Evolutionary conservation across 2,113 vertebrate species (phyloP).

Genomic region (Sialia sialis): DNA sequence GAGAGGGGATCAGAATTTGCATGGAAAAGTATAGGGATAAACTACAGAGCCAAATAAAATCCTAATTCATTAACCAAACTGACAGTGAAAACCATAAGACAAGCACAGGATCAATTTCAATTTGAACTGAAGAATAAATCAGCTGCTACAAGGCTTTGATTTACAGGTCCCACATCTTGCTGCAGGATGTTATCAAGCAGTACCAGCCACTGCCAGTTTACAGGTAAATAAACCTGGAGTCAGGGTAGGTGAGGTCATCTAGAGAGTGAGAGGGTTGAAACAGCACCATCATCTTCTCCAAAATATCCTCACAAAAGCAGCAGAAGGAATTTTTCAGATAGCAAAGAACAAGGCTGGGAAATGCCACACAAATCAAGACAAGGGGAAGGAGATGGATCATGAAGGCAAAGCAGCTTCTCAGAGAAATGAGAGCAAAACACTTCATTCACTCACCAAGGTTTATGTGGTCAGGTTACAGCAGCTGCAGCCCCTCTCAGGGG

Average conservation of each 20-base stretch:
- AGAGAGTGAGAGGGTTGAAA: neutral
- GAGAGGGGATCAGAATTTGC: neutral
- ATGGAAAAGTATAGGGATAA: neutral
- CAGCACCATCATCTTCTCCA: neutral
- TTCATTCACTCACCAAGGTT: neutral
- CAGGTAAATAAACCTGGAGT: neutral
- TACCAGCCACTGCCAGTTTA: neutral
- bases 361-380: neutral
- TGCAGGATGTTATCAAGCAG: neutral
- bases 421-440: neutral
- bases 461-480: neutral
- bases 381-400: neutral
- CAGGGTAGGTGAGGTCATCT: neutral
- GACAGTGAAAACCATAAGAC: neutral
- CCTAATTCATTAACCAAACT: neutral
- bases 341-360: neutral
- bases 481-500: neutral
- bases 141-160: neutral
- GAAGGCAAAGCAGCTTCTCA: neutral
- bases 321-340: neutral
- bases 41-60: neutral
- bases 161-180: neutral
- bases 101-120: constrained; percentile 2
- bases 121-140: constrained; percentile 9
- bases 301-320: neutral